Evolutionary conservation across 2,888 invertebrate genomes (phyloP), one percentile per base, ranked within the genome.

Genomic region (Odontothrips loti): DNA sequence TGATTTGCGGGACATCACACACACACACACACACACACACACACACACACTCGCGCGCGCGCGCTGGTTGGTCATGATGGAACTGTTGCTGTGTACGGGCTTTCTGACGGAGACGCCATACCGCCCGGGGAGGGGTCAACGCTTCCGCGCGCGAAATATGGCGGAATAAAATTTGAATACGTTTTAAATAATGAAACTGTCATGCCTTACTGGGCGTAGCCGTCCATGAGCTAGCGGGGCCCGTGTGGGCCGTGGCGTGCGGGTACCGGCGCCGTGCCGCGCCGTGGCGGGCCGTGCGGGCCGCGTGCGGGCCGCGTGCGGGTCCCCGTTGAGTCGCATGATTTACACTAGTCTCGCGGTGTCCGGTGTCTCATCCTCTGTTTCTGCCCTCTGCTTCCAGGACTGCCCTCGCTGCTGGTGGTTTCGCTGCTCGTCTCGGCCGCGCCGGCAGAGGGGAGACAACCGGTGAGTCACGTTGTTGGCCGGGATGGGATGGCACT

Each of bases 371-470:
- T n/a, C n/a, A n/a, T n/a, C n/a, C n/a, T n/a, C n/a, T n/a, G n/a
- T n/a, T n/a, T 15, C 17, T 12, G 20, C 58, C 58, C 58, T 17
- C n/a, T 58, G 58, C n/a, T n/a, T n/a, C 58, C 58, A 58, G 58
- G 58, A 58, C 58, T 27, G 27, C 68, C 27, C 11, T 27, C 8
- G 23, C 11, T 75, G 23, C 10, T 27, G 12, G 27, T 12, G 27
- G 17, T n/a, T 3, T n/a, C 58, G n/a, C 10, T 58, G 48, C 51
- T 51, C n/a, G 1, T 51, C 1, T 6, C 17, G 51, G 51, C 23
- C 23, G 68, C 68, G n/a, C 68, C 68, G 68, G 11, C 23, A 20
- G 68, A 68, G 68, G 68, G 68, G n/a, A 68, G 68, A 68, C 68
- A 68, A 23, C 68, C 68, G 68, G 68, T 68, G 68, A 75, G 68